Percentiles rank a stretch among this genome's conserved stretches.
These are phyloP conservation scores for Tinamus guttatus DNA, from an alignment of 2,113 vertebrate species.

Conservation along the genomic window DNA sequence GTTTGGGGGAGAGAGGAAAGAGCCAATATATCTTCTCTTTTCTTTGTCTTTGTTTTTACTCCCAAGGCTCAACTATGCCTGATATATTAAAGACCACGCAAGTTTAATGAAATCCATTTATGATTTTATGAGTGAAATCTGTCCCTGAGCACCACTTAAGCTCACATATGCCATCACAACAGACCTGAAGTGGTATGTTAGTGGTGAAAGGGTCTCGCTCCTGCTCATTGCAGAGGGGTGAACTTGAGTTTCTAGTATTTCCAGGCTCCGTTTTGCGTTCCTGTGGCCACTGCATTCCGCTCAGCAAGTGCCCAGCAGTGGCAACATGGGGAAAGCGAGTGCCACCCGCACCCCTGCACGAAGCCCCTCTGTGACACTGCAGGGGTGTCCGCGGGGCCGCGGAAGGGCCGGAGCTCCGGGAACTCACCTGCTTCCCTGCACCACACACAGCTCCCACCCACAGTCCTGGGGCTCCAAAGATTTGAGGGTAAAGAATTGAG, in stretches of 20 bases:
- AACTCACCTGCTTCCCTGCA: background rate
- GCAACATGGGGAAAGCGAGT: background rate
- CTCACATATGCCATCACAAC: background rate
- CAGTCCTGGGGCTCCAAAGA: background rate
- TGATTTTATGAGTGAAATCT: conserved; percentile 55
- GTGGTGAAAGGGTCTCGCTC: background rate
- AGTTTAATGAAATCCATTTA: conserved; percentile 63
- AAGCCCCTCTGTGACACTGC: background rate
- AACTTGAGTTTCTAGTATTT: background rate
- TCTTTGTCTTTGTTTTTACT: background rate
- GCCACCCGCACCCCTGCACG: conserved; percentile 7
- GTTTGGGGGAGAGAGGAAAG: background rate
- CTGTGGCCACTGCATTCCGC: background rate
- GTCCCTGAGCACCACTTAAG: conserved; percentile 35
- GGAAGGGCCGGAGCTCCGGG: background rate
- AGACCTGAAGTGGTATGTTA: background rate
- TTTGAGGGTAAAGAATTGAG: background rate
- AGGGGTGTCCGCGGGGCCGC: background rate
- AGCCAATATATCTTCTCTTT: background rate
- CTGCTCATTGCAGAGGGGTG: background rate
- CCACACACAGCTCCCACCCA: fast-evolving
- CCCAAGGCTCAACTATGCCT: background rate
- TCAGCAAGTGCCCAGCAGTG: background rate
- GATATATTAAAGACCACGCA: conserved; percentile 34
- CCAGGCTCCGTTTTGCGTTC: background rate